phyloP scores from a whole-genome alignment of 2,888 invertebrate genomes.

The Zaprionus bogoriensis region DNA sequence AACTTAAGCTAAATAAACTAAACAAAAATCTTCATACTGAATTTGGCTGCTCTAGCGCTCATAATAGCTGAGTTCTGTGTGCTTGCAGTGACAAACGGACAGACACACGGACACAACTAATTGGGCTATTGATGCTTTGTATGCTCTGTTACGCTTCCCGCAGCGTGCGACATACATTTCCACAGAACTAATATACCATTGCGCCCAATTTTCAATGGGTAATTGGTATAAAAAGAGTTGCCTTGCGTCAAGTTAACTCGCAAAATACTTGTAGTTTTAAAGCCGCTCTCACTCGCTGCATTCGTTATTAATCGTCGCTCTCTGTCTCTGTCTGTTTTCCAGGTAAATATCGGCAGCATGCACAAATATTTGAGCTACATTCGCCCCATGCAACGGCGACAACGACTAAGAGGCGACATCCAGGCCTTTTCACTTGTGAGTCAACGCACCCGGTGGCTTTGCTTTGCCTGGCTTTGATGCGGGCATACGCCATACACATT shows the following conservation, averaged over 20 bases:
- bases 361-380: constrained; percentile 61
- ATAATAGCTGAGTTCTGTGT: too few relatives aligned
- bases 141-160: too few relatives aligned
- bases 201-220: too few relatives aligned
- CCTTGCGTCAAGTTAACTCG: constrained; percentile 7
- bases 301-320: not conserved
- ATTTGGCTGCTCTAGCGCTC: too few relatives aligned
- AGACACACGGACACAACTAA: not conserved
- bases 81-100: too few relatives aligned
- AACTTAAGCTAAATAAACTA: too few relatives aligned
- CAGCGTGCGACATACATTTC: too few relatives aligned
- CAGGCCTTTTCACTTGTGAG: constrained; percentile 10
- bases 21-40: too few relatives aligned
- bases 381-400: constrained; percentile 24
- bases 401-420: too few relatives aligned
- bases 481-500: not conserved
- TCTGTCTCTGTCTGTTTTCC: constrained; percentile 35
- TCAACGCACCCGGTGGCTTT: constrained; percentile 23
- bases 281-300: not conserved
- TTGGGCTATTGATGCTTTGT: too few relatives aligned
- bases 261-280: constrained; percentile 4
- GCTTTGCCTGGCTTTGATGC: constrained; percentile 1
- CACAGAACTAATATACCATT: too few relatives aligned
- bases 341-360: constrained; percentile 66
- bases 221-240: constrained; percentile 25